Evolutionary conservation across 2,888 invertebrate genomes (phyloP).

Genomic region (Acanthacorydalis orientalis): DNA sequence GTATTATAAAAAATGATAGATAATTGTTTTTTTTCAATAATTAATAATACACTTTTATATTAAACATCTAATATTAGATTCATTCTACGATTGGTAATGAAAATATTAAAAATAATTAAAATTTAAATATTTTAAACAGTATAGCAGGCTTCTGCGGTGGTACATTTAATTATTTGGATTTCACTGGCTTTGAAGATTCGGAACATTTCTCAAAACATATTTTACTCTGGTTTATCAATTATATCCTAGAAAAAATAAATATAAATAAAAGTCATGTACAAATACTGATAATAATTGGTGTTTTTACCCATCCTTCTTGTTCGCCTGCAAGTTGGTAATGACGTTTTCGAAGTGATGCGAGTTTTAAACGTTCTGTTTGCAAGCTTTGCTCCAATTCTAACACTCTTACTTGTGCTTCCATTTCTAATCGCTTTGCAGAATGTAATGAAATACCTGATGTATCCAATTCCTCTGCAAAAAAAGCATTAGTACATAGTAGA

Average conservation of each 20-base stretch:
- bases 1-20: no score
- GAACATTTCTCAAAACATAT: no score
- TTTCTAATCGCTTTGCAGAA: constrained; percentile 88
- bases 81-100: no score
- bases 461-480: constrained; percentile 61
- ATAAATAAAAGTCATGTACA: background rate
- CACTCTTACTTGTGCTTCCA: constrained; percentile 93
- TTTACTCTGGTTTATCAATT: background rate
- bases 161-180: no score
- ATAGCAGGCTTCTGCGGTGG: no score
- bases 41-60: no score
- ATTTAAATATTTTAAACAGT: no score
- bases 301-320: constrained; percentile 26
- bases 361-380: constrained; percentile 68
- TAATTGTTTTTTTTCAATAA: no score
- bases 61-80: no score
- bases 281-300: background rate
- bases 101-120: no score
- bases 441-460: constrained; percentile 78
- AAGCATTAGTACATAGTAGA: no score
- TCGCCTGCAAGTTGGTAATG: constrained; percentile 78
- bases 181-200: no score
- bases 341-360: constrained; percentile 75
- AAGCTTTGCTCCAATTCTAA: constrained; percentile 83
- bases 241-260: constrained; percentile 1